Base-by-base conservation (phyloP, 1,140 invertebrate species). In the Hypothenemus hampei region DNA sequence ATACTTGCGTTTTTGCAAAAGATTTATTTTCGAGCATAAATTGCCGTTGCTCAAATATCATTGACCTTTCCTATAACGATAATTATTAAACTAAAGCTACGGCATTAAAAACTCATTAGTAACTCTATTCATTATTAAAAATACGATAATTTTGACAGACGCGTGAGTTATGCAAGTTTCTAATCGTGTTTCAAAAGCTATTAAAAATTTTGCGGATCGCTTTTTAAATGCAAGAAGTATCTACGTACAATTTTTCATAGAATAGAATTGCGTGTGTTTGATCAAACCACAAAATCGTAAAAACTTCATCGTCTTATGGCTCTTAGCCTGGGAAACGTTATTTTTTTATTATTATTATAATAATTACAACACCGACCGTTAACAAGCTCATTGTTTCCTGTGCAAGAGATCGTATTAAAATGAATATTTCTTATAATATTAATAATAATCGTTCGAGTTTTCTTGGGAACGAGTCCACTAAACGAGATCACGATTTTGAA, bases 351-450 rank as follows among this genome's bases (percentile, higher is more conserved):
- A 29, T 43, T n/a, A 23, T 43, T 15, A 43, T 46, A 46, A 35
- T 48, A 21, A 48, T 48, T 48, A 13, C 46, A 13, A 8, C 33
- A 15, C 11, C 46, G 11, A 48, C 46, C 46, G 46, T 36, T 48
- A 48, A 48, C 33, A 48, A 48, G 46, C 29, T 48, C 19, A 48
- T 48, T 48, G 46, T 48, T 35, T 48, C 44, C 44, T 46, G 44
- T 46, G 44, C 20, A 46, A 33, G 44, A 46, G 44, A 22, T 11
- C 41, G 20, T 18, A 39, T 39, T 39, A 18, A 39, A 39, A 39
- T 39, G 13, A 18, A 18, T 16, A n/a, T n/a, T n/a, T n/a, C n/a
- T 39, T 16, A 39, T 39, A 39, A 16, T 16, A 39, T 13, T 16
- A 31, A 31, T 31, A 31, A 31, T 13, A 31, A 13, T 31, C 13